Evolutionary conservation across 2,888 invertebrate species (phyloP), one percentile per base, ranked within the genome.

Genomic region (Mythimna loreyi): DNA sequence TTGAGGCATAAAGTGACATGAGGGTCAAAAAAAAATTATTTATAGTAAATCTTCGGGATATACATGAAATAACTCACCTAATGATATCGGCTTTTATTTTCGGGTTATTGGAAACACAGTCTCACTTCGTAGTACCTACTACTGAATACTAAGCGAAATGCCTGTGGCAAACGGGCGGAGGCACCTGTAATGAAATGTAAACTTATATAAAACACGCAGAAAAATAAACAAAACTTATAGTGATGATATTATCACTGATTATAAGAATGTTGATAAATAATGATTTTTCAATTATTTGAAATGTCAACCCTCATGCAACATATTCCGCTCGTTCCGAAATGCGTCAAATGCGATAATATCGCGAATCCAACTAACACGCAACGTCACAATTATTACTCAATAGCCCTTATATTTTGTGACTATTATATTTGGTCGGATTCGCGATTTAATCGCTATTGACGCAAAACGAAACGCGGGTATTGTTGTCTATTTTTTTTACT

Each of bases 401-500:
- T n/a, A n/a, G n/a, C n/a, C n/a, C n/a, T n/a, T n/a, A n/a, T n/a
- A n/a, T n/a, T n/a, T n/a, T n/a, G n/a, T n/a, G n/a, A n/a, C n/a
- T n/a, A n/a, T n/a, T n/a, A n/a, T n/a, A n/a, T n/a, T n/a, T n/a
- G n/a, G n/a, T n/a, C n/a, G n/a, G n/a, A n/a, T n/a, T n/a, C n/a
- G n/a, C n/a, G n/a, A n/a, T n/a, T n/a, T n/a, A n/a, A n/a, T n/a
- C n/a, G n/a, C n/a, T n/a, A n/a, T n/a, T n/a, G n/a, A n/a, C n/a
- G n/a, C n/a, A n/a, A n/a, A n/a, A n/a, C n/a, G n/a, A n/a, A n/a
- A n/a, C n/a, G n/a, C n/a, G n/a, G n/a, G n/a, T n/a, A n/a, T n/a
- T n/a, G n/a, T 30, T 23, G 67, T 72, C 61, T 72, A 40, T 6
- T 28, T 40, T 25, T 16, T 52, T 70, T 19, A 57, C 30, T 45